phyloP scores from a whole-genome alignment of 2,888 invertebrate genomes.

The Aricia artaxerxes region DNA sequence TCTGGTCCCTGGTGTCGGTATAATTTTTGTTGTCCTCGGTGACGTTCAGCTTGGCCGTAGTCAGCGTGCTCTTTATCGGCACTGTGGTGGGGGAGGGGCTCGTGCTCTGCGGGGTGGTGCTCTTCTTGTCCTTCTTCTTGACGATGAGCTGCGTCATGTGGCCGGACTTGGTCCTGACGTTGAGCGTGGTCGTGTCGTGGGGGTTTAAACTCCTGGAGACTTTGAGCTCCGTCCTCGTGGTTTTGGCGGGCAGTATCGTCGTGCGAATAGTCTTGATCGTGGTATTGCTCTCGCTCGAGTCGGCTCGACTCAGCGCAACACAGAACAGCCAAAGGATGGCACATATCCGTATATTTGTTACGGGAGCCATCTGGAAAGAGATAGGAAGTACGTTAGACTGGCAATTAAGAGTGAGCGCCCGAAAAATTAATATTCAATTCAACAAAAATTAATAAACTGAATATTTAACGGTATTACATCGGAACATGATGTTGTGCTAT shows the following conservation, averaged over 20 bases:
- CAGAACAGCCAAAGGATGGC: constrained; percentile 64
- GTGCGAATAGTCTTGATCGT: constrained; percentile 69
- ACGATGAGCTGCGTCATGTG: constrained; percentile 88
- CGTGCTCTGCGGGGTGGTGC: constrained; percentile 51
- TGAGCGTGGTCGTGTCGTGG: constrained; percentile 87
- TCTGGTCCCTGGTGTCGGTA: constrained; percentile 70
- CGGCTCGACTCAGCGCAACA: constrained; percentile 49
- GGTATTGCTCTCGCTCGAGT: constrained; percentile 61
- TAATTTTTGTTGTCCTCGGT: constrained; percentile 64
- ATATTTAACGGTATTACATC: not conserved
- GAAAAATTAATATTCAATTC: not conserved
- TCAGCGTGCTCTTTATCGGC: constrained; percentile 54
- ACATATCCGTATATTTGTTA: constrained; percentile 60
- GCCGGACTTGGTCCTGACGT: constrained; percentile 88
- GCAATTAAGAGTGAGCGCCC: not conserved
- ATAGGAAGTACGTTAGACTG: constrained; percentile 15
- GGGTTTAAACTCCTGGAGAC: constrained; percentile 89
- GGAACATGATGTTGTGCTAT: not conserved
- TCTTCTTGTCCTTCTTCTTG: constrained; percentile 83
- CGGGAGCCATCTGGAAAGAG: constrained; percentile 75
- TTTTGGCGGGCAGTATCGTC: constrained; percentile 77
- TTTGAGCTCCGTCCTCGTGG: constrained; percentile 87
- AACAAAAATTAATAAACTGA: not conserved
- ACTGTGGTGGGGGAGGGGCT: constrained; percentile 61
- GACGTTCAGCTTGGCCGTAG: constrained; percentile 49